These are phyloP conservation scores for Acrocera orbiculus DNA, from an alignment of 2,888 invertebrate genomes.

Conservation along the genomic window DNA sequence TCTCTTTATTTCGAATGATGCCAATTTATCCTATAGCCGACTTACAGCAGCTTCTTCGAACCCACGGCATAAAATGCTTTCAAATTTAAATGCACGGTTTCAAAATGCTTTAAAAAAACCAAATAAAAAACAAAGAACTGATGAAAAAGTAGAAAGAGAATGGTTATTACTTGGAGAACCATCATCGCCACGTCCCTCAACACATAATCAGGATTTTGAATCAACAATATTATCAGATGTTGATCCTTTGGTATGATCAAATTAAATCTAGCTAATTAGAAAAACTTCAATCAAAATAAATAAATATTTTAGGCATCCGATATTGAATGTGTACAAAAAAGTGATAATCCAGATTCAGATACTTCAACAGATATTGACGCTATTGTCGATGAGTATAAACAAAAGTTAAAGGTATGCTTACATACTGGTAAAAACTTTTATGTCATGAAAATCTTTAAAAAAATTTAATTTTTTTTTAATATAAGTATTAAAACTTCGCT, in stretches of 20 bases:
- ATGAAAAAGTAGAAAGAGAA: constrained; percentile 28
- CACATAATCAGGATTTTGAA: constrained; percentile 24
- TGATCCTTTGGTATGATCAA: constrained; percentile 21
- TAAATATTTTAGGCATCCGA: constrained; percentile 9
- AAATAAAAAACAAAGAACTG: no score
- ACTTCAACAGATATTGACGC: constrained; percentile 62
- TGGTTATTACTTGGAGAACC: constrained; percentile 31
- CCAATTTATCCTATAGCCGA: constrained; percentile 29
- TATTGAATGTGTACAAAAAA: constrained; percentile 11
- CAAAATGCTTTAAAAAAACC: constrained; percentile 22
- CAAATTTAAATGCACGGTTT: constrained; percentile 25
- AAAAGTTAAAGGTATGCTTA: constrained; percentile 47
- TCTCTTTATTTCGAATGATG: constrained; percentile 18
- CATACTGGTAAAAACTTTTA: constrained; percentile 1
- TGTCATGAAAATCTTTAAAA: background rate
- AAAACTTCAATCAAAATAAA: background rate
- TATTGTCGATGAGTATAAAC: constrained; percentile 57
- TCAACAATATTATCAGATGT: constrained; percentile 28
- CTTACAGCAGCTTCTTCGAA: constrained; percentile 25
- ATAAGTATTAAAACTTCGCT: no score
- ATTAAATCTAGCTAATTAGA: background rate
- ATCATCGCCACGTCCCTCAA: constrained; percentile 26
- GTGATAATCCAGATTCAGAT: constrained; percentile 45
- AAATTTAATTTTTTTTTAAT: no score
- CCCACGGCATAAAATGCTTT: no score